These are phyloP conservation scores for Biston stratarius DNA, from an alignment of 2,888 invertebrate species.

Conservation along the genomic window DNA sequence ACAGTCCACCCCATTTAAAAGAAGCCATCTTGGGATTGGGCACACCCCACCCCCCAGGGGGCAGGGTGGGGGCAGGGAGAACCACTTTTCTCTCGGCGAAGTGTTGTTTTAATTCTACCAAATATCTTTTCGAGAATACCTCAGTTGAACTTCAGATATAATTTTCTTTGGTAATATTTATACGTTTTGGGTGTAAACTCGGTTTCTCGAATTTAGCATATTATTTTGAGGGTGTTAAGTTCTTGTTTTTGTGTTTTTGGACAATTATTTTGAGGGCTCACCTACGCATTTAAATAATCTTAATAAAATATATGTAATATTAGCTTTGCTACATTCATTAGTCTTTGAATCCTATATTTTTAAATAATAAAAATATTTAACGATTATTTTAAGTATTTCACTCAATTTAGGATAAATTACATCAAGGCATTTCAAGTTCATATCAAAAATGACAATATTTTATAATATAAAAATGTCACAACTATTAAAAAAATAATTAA, in stretches of 20 bases:
- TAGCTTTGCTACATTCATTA: too few relatives aligned
- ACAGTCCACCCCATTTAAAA: constrained; percentile 85
- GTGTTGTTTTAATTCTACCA: constrained; percentile 86
- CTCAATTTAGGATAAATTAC: too few relatives aligned
- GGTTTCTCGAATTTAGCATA: constrained; percentile 29
- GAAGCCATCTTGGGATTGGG: constrained; percentile 85
- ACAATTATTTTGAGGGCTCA: neutral
- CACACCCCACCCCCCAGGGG: constrained; percentile 48
- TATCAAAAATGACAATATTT: too few relatives aligned
- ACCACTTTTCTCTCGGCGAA: constrained; percentile 82
- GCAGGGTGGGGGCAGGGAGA: constrained; percentile 63
- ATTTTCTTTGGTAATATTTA: constrained; percentile 81
- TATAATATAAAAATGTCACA: too few relatives aligned
- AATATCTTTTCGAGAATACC: constrained; percentile 86
- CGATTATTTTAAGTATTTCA: too few relatives aligned
- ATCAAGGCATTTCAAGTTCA: too few relatives aligned
- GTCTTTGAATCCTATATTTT: too few relatives aligned
- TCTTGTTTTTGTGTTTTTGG: constrained; percentile 15
- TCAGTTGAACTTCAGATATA: constrained; percentile 81
- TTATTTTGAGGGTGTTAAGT: constrained; percentile 24
- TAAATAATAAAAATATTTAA: too few relatives aligned
- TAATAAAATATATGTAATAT: too few relatives aligned
- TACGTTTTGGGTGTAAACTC: constrained; percentile 76
- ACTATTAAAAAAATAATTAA: too few relatives aligned
- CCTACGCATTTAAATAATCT: neutral